Base-by-base conservation (phyloP, 2,888 invertebrate species). In the Lymantria dispar region DNA sequence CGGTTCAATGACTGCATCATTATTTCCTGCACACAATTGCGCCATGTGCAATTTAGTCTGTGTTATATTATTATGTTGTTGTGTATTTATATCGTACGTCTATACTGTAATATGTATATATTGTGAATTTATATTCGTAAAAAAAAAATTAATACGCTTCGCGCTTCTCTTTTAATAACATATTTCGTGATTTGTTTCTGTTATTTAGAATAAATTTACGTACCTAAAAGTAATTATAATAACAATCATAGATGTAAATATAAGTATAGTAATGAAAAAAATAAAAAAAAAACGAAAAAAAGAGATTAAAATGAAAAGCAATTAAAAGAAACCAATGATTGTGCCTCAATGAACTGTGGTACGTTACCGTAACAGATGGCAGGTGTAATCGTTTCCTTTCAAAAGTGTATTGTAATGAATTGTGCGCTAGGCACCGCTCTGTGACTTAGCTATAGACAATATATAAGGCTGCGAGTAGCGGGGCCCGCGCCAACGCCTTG, bases 271-370 rank as follows among this genome's bases (percentile, higher is more conserved):
- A 68, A 41, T 42, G 11, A 29, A n/a, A 70, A 73, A 68, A 61
- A 70, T 70, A 81, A 78, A 72, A 63, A 62, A 73, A 74, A 75
- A 67, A 71, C 72, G 72, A 70, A 66, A 66, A 70, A 64, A 67
- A 72, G 76, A 75, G 64, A 67, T 72, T 68, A 69, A 63, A 72
- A 80, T 68, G 74, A 81, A 87, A 87, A 90, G 86, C 85, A 89
- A 88, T 85, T 80, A 85, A 86, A 89, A 88, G 80, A 87, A 90
- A 91, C 91, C 91, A 91, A 91, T 91, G 89, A 90, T 91, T 90
- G 91, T 91, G 91, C 91, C 91, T 91, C 90, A 89, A 89, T 89
- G 83, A 89, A 87, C 88, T 89, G 91, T 91, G 90, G 90, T 91
- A 90, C 91, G 91, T 89, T 90, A 91, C 91, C 91, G 85, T 87